phyloP scores from a whole-genome alignment of 1,140 invertebrate species.

The Rhynchophorus ferrugineus region DNA sequence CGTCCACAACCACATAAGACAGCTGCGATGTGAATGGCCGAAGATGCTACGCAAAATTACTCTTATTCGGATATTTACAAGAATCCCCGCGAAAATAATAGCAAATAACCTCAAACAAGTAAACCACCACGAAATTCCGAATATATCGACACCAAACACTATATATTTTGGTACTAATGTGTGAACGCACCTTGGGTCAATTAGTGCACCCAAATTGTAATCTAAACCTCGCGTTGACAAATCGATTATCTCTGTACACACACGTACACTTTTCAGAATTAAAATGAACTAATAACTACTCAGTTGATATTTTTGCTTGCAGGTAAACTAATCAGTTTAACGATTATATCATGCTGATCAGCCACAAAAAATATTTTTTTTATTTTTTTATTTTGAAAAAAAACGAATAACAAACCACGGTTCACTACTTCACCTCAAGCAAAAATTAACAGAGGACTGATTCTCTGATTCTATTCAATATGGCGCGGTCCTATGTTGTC shows the following conservation, averaged over 20 bases:
- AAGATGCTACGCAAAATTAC: background rate
- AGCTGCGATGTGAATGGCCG: slow-evolving; percentile 21
- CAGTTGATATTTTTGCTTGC: background rate
- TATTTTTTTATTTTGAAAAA: slow-evolving; percentile 24
- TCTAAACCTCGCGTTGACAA: slow-evolving; percentile 42
- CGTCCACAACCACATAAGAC: background rate
- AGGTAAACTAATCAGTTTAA: background rate
- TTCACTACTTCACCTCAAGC: slow-evolving; percentile 31
- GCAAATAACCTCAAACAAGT: slow-evolving; percentile 2
- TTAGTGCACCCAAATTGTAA: slow-evolving; percentile 41
- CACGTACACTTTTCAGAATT: slow-evolving; percentile 28
- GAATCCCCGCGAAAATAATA: background rate
- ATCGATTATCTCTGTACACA: slow-evolving; percentile 40
- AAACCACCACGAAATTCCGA: slow-evolving; percentile 20
- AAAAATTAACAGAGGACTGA: slow-evolving; percentile 41
- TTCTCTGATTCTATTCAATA: slow-evolving; percentile 43
- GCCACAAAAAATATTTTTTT: background rate
- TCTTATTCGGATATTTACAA: background rate
- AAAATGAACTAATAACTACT: slow-evolving; percentile 17
- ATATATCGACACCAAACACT: slow-evolving; percentile 33
- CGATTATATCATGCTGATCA: background rate
- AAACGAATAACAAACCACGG: slow-evolving; percentile 27
- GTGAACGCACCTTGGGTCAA: slow-evolving; percentile 34
- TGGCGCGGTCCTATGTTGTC: slow-evolving; percentile 41
- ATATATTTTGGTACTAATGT: slow-evolving; percentile 21